A percentile compares a stretch with the other conserved stretches of the same genome.
These are phyloP conservation scores for Anoura caudifer DNA, from an alignment of 2,113 vertebrate species.

Conservation along the genomic window DNA sequence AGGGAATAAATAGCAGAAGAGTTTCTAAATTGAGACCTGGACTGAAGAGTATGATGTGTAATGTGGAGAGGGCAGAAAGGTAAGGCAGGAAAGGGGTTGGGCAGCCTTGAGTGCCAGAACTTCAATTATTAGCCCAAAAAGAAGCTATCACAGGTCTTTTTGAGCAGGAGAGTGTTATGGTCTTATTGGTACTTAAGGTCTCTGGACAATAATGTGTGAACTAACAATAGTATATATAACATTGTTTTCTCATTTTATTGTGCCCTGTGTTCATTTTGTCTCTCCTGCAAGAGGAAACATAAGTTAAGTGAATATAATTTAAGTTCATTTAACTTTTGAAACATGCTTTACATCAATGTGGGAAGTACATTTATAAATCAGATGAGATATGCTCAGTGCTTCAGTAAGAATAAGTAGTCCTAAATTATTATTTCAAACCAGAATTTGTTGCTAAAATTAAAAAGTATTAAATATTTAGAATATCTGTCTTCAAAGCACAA, in stretches of 20 bases:
- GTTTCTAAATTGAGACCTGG: background rate
- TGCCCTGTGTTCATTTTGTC: background rate
- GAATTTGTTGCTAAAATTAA: background rate
- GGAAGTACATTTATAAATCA: background rate
- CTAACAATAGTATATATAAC: background rate
- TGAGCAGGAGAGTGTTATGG: background rate
- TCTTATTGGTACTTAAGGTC: background rate
- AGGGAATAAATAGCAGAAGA: background rate
- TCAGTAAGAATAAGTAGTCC: background rate
- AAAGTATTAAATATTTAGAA: background rate
- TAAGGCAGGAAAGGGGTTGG: background rate
- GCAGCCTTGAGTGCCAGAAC: background rate
- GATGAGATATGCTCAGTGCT: background rate
- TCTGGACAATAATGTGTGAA: background rate
- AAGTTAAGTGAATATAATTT: background rate
- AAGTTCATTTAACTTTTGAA: background rate
- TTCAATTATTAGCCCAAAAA: background rate
- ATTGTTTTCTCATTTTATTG: background rate
- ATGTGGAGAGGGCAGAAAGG: background rate
- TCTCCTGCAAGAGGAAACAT: background rate
- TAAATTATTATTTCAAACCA: background rate
- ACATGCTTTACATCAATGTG: background rate
- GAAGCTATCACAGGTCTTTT: background rate
- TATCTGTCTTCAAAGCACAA: background rate
- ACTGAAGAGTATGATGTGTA: background rate